Evolutionary conservation across 1,140 invertebrate genomes (phyloP), one percentile per base, ranked within the genome.

Genomic region (Lordiphosa clarofinis): DNA sequence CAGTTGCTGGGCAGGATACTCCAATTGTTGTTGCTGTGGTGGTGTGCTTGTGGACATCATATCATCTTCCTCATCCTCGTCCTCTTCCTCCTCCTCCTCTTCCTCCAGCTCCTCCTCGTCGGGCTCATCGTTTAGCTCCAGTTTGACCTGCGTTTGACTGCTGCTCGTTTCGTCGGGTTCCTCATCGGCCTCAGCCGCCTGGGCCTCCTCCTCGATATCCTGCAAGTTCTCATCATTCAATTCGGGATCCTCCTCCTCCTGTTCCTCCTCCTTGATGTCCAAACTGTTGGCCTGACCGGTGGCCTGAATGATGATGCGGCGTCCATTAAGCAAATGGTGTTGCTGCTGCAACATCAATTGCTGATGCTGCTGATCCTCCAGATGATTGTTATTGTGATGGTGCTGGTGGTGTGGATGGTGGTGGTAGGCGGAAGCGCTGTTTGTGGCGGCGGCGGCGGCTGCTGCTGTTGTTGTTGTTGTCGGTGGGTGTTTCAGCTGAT

Each of bases 151-250:
- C 10, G 81, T 56, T 13, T 39, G 73, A 42, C 7, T 47, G 36
- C 4, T 61, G 63, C 2, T 64, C 5, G 56, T 28, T 5, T 39
- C 24, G 8, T 82, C 78, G 0, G 79, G 86, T 55, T 87, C 79
- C 37, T 88, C 86, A 19, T 88, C 86, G 11, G 76, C 81, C 63
- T 88, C 86, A 19, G 86, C 79, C 35, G 86, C 86, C 60, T 87
- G 86, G 12, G 76, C 86, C 60, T 88, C 86, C 50, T 88, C 86
- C 54, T 86, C 86, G 9, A 88, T 88, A 43, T 88, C 86, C 72
- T 88, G 86, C 11, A 88, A 47, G 44, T 88, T 88, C 49, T 88
- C 86, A 72, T 88, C 86, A 48, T 87, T 88, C 4, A 88, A 43
- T 52, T 88, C 86, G 0, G 86, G 86, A 75, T 87, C 86, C 24